A percentile compares a stretch with the other conserved stretches of the same genome.
Evolutionary conservation across 2,888 invertebrate species (phyloP).

Genomic region (Drosophila eohydei): DNA sequence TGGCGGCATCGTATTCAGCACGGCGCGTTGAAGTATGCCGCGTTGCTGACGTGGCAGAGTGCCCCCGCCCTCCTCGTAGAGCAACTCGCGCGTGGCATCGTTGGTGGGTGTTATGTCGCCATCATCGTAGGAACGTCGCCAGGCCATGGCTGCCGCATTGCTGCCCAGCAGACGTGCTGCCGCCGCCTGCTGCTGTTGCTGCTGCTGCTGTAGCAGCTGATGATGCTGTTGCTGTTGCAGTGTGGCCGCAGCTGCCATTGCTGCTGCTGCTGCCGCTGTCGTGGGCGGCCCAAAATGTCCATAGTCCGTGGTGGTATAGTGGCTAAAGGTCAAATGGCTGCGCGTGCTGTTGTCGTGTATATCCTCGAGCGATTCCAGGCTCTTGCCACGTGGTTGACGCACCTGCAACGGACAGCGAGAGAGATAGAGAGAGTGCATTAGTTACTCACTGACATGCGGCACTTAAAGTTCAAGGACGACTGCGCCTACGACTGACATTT

Average conservation of each 20-base stretch:
- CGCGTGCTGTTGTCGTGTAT: constrained; percentile 88
- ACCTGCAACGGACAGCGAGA: constrained; percentile 85
- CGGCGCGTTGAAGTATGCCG: constrained; percentile 83
- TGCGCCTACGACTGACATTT: constrained; percentile 34
- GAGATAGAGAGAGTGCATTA: constrained; percentile 6
- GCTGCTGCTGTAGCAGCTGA: constrained; percentile 60
- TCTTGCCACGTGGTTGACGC: constrained; percentile 93
- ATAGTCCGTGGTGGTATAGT: constrained; percentile 85
- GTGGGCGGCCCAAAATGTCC: constrained; percentile 83
- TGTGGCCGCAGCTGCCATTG: constrained; percentile 60
- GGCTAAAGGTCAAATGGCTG: constrained; percentile 85
- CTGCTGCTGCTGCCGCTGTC: constrained; percentile 64
- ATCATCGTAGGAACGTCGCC: constrained; percentile 93
- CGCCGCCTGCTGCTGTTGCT: constrained; percentile 64
- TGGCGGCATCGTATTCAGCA: constrained; percentile 83
- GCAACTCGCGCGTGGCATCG: constrained; percentile 86
- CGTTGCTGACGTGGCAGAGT: constrained; percentile 93
- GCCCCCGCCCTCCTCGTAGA: constrained; percentile 90
- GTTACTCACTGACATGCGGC: constrained; percentile 22
- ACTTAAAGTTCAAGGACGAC: constrained; percentile 68
- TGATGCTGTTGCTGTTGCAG: constrained; percentile 54
- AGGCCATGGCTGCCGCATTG: constrained; percentile 85
- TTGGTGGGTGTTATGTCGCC: constrained; percentile 96
- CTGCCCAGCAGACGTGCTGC: constrained; percentile 76
- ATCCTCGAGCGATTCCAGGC: constrained; percentile 93